These are phyloP conservation scores for Butastur rufipennis DNA, from an alignment of 2,113 vertebrate genomes.

Conservation along the genomic window DNA sequence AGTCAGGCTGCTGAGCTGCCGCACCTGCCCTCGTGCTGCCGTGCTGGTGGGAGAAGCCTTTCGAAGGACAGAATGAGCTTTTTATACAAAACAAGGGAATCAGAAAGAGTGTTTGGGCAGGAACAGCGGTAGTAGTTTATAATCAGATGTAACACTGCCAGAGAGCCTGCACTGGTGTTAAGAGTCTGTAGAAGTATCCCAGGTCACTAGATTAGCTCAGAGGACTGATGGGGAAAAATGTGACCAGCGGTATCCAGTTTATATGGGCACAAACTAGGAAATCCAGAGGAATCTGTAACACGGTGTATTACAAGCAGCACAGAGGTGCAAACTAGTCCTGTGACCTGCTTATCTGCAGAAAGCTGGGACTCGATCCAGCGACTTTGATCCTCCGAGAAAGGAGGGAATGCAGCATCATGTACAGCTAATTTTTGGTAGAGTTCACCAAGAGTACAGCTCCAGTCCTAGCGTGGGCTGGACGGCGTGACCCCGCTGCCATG, in stretches of 20 bases:
- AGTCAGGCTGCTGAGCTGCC: conserved; percentile 34
- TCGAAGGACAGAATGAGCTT: conserved; percentile 38
- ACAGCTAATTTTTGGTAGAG: conserved; percentile 77
- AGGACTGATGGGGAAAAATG: conserved; percentile 21
- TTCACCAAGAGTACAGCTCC: conserved; percentile 70
- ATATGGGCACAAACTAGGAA: conserved; percentile 38
- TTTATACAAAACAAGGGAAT: conserved; percentile 37
- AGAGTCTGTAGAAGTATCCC: background rate
- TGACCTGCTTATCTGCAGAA: conserved; percentile 77
- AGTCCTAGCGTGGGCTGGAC: background rate
- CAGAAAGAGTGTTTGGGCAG: background rate
- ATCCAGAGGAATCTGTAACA: conserved; percentile 66
- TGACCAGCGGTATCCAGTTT: background rate
- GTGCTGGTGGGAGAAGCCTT: conserved; percentile 33
- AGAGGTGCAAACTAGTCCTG: conserved; percentile 70
- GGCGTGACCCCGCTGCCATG: background rate
- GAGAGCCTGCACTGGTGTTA: background rate
- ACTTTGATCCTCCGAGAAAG: conserved; percentile 71
- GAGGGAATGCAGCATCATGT: conserved; percentile 60
- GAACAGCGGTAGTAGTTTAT: background rate
- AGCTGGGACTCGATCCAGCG: conserved; percentile 67
- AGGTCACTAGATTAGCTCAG: conserved; percentile 45
- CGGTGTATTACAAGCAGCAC: conserved; percentile 41
- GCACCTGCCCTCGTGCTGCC: background rate
- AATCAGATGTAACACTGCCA: conserved; percentile 36